These are phyloP conservation scores for Falcunculus frontatus DNA, from an alignment of 2,113 vertebrate genomes.

Conservation along the genomic window DNA sequence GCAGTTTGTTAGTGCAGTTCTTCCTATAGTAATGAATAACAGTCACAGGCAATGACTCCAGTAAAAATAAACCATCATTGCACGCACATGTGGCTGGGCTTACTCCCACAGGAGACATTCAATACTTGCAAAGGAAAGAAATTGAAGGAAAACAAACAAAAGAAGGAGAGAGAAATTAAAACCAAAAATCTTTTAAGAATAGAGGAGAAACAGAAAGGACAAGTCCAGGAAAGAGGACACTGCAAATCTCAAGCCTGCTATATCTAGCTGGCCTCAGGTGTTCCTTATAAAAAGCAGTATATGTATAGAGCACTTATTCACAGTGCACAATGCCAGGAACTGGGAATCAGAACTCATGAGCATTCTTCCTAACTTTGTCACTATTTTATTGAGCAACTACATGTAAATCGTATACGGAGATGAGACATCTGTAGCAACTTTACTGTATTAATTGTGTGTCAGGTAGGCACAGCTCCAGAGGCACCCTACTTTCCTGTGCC, in stretches of 20 bases:
- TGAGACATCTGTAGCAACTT: neutral
- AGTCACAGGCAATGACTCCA: conserved; percentile 24
- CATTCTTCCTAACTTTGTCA: neutral
- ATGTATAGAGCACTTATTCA: neutral
- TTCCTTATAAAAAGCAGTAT: neutral
- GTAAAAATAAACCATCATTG: conserved; percentile 53
- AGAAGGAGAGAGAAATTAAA: conserved; percentile 37
- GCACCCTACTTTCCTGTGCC: neutral
- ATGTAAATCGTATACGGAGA: neutral
- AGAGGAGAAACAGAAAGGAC: neutral
- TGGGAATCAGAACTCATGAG: neutral
- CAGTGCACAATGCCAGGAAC: neutral
- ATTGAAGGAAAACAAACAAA: conserved; percentile 39
- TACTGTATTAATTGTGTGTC: neutral
- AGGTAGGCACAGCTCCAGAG: neutral
- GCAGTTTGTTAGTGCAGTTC: conserved; percentile 21
- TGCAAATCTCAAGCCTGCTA: neutral
- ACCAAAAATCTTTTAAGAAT: conserved; percentile 5
- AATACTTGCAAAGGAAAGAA: conserved; percentile 41
- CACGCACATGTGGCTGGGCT: neutral
- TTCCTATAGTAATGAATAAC: conserved; percentile 57
- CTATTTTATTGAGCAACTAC: neutral
- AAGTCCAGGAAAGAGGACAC: neutral
- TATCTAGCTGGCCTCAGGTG: neutral
- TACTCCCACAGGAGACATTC: conserved; percentile 33